Percentiles rank a stretch among this genome's conserved stretches.
Conservation (phyloP, 2,797 vertebrate species). For the Manis javanica region DNA sequence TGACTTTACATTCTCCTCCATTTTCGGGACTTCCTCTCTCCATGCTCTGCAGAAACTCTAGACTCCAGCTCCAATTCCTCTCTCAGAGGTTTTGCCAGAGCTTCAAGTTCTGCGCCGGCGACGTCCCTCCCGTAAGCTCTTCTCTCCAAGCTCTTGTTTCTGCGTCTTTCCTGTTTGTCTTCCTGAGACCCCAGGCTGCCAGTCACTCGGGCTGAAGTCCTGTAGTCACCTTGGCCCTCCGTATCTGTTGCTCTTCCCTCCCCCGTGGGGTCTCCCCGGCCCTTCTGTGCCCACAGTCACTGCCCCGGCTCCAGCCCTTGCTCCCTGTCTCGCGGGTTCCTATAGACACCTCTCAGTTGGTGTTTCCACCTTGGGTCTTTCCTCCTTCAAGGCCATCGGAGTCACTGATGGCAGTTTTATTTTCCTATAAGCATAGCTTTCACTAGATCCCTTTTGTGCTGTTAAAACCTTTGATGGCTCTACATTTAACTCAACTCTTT, state of each 20-base stretch:
- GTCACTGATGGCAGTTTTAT: not conserved
- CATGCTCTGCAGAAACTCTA: fast-evolving
- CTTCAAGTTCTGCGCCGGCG: not conserved
- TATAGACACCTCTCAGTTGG: not conserved
- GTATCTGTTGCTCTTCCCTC: not conserved
- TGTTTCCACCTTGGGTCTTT: not conserved
- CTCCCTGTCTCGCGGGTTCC: not conserved
- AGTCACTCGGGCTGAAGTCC: not conserved
- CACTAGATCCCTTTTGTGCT: slow-evolving; percentile 37
- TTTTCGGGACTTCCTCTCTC: not conserved
- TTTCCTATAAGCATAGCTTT: slow-evolving; percentile 53
- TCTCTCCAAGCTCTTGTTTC: not conserved
- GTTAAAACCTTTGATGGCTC: not conserved
- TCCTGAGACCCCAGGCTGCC: not conserved
- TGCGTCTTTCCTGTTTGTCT: not conserved
- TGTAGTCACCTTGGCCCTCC: not conserved
- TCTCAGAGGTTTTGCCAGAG: not conserved
- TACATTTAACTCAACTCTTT: slow-evolving; percentile 35
- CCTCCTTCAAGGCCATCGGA: not conserved
- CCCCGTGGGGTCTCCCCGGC: not conserved
- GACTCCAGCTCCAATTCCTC: not conserved
- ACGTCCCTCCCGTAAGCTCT: not conserved
- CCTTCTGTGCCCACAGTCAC: not conserved
- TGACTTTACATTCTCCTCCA: not conserved
- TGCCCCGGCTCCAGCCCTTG: not conserved